Percentiles rank a stretch among this genome's conserved stretches.
Conservation (phyloP, 2,797 vertebrate genomes). For the Margarornis squamiger region DNA sequence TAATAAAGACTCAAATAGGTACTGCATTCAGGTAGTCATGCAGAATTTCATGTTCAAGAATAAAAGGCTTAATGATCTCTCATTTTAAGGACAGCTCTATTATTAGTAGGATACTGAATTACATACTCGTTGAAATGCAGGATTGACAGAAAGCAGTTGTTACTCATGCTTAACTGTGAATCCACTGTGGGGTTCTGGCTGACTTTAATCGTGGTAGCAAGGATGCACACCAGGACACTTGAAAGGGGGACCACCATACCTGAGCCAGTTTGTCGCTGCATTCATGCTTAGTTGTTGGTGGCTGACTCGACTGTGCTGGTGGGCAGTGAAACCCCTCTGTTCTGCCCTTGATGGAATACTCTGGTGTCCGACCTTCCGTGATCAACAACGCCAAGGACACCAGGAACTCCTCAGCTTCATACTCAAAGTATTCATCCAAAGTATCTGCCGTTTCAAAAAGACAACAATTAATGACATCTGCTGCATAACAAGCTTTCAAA, state of each 20-base stretch:
- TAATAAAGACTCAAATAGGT: conserved; percentile 18
- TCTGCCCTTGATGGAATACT: conserved; percentile 94
- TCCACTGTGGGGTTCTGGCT: neutral
- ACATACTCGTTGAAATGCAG: neutral
- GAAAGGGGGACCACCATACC: conserved; percentile 71
- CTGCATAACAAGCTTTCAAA: neutral
- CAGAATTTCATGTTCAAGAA: conserved; percentile 41
- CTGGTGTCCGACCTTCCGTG: conserved; percentile 95
- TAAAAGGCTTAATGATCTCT: conserved; percentile 52
- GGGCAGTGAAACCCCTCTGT: conserved; percentile 97
- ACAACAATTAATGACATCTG: neutral
- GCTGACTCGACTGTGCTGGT: conserved; percentile 90
- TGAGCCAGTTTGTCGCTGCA: conserved; percentile 95
- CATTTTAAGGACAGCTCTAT: conserved; percentile 51
- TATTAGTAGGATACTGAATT: conserved; percentile 30
- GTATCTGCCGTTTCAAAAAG: conserved; percentile 79
- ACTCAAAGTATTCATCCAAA: conserved; percentile 96
- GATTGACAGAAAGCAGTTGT: conserved; percentile 17
- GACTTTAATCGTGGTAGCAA: neutral
- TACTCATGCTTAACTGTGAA: neutral
- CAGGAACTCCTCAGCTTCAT: conserved; percentile 96
- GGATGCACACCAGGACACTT: neutral
- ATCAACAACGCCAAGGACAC: conserved; percentile 94
- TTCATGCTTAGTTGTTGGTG: conserved; percentile 87
- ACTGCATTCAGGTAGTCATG: neutral